Evolutionary conservation across 2,888 invertebrate species (phyloP).

Genomic region (Deilephila porcellus): DNA sequence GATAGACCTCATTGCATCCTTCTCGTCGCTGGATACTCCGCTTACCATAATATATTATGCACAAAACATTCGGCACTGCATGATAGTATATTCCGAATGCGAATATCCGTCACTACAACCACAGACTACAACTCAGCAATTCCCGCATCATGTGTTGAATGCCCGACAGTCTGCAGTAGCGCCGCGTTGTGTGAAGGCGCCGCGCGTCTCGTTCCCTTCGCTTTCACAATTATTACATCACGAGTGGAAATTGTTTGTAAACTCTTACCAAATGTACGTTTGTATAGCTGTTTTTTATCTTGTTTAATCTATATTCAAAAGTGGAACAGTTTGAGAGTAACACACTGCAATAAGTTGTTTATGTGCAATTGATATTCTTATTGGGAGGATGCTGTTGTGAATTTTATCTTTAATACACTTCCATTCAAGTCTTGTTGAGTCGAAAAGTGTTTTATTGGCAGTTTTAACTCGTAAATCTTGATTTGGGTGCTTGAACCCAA

Average conservation of each 20-base stretch:
- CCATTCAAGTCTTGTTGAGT: neutral
- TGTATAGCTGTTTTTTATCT: slow-evolving; percentile 5
- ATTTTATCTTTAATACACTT: neutral
- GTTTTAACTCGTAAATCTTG: too few relatives aligned
- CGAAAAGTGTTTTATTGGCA: too few relatives aligned
- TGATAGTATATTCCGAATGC: neutral
- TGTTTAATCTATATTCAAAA: slow-evolving; percentile 2
- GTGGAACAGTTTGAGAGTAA: slow-evolving; percentile 3
- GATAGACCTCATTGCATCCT: too few relatives aligned
- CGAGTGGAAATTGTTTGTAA: neutral
- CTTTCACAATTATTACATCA: slow-evolving; percentile 18
- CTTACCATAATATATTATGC: too few relatives aligned
- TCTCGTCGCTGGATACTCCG: too few relatives aligned
- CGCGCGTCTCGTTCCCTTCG: slow-evolving; percentile 12
- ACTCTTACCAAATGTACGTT: slow-evolving; percentile 10
- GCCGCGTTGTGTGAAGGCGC: neutral
- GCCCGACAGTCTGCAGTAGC: neutral
- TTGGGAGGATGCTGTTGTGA: neutral
- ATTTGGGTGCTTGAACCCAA: neutral
- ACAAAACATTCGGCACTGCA: too few relatives aligned
- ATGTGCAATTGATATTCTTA: neutral
- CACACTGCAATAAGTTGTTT: neutral
- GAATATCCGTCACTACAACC: neutral
- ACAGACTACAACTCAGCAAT: neutral
- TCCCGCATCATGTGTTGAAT: neutral